Conservation (phyloP, 2,888 invertebrate species). For the Drosophila kanekoi region DNA sequence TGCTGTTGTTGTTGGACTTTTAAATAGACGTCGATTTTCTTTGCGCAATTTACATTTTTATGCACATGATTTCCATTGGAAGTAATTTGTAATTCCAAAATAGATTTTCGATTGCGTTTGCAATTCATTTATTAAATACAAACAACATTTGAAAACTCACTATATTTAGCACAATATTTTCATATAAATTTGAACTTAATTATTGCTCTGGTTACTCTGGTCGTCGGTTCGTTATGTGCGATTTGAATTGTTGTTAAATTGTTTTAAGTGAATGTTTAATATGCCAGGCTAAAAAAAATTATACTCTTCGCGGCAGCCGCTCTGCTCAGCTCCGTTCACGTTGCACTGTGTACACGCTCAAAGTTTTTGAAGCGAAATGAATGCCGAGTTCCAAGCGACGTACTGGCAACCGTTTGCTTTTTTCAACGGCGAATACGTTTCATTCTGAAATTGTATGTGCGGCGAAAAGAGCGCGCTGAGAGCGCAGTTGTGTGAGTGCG, state of each 20-base stretch:
- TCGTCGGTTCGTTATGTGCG: conserved; percentile 51
- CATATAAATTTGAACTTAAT: conserved; percentile 28
- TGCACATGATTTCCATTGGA: conserved; percentile 81
- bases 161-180: conserved; percentile 35
- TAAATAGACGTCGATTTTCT: conserved; percentile 79
- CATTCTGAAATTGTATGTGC: conserved; percentile 72
- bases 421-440: conserved; percentile 71
- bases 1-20: conserved; percentile 65
- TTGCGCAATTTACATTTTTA: conserved; percentile 82
- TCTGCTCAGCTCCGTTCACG: conserved; percentile 67
- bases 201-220: conserved; percentile 40
- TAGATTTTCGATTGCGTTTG: conserved; percentile 65
- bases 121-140: conserved; percentile 52
- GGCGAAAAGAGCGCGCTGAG: conserved; percentile 52
- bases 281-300: conserved; percentile 59
- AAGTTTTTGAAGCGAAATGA: conserved; percentile 82
- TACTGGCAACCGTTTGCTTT: conserved; percentile 58
- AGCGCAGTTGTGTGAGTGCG: conserved; percentile 39
- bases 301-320: conserved; percentile 64
- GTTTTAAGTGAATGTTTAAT: conserved; percentile 54
- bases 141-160: conserved; percentile 46
- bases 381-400: conserved; percentile 62
- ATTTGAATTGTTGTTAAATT: conserved; percentile 51
- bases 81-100: conserved; percentile 74
- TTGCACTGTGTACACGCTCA: conserved; percentile 69